Base-by-base conservation (phyloP, 2,888 invertebrate species). In the Drosophila neonasuta region DNA sequence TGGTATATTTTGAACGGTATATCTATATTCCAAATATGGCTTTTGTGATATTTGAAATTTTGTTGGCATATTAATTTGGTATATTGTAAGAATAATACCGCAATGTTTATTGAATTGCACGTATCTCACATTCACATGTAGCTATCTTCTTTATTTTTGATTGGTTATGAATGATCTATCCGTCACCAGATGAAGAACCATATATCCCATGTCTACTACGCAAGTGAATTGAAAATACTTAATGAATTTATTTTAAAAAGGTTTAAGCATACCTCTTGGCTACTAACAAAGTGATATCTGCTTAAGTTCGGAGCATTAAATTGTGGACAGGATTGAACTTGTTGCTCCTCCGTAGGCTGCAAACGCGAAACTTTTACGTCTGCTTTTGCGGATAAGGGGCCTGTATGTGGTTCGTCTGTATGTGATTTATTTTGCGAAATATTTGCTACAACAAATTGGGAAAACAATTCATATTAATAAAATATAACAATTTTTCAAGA, bases 221-320 rank as follows among this genome's bases (percentile, higher is more conserved):
- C 24, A 24, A 24, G 24, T 24, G 24, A 24, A 24, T 36, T 8
- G n/a, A 17, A 20, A n/a, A 20, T 30, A 32, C 9, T 29, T 24
- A 24, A 24, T 20, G 20, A 20, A 20, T 24, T 24, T 24, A 30
- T 34, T 54, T 11, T 15, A 15, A 29, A 13, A n/a, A 24, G 29
- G 1, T 17, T n/a, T 13, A 17, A 7, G 15, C 88, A 89, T 65
- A 92, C 92, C 87, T 92, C 92, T 80, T 92, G 92, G 74, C 92
- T 92, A 63, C 92, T 93, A 29, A 93, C 92, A 81, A 93, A 93
- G 67, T 93, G 93, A 78, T 93, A 93, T 69, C 93, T 92, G 68
- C 93, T 92, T 32, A 93, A 87, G 85, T 92, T 93, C 8, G 93
- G 93, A 1, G 93, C 92, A 49, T 92, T 92, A 71, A 93, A 93